phyloP scores from a whole-genome alignment of 2,113 vertebrate species.

The Amphilophus citrinellus region DNA sequence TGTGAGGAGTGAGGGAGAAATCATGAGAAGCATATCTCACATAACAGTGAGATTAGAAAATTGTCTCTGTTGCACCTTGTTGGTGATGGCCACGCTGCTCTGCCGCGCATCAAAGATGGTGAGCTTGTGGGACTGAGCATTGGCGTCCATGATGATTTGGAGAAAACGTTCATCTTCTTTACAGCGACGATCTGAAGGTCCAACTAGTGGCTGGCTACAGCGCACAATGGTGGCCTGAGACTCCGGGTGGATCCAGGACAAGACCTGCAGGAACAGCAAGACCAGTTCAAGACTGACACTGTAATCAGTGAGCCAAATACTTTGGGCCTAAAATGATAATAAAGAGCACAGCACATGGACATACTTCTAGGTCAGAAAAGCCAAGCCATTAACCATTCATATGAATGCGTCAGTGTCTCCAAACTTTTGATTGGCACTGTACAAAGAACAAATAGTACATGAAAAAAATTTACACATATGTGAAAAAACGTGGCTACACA shows the following conservation, averaged over 20 bases:
- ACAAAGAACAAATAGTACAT: too few relatives aligned
- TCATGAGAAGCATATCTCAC: fast-evolving
- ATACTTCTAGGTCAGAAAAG: not conserved
- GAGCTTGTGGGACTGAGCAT: slow-evolving; percentile 97
- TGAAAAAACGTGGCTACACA: too few relatives aligned
- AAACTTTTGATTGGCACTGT: too few relatives aligned
- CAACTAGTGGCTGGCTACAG: slow-evolving; percentile 93
- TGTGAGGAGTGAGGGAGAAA: not conserved
- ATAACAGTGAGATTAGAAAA: not conserved
- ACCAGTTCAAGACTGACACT: not conserved
- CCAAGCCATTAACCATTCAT: too few relatives aligned
- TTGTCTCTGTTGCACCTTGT: slow-evolving; percentile 83
- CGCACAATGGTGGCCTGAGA: slow-evolving; percentile 94
- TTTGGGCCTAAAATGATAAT: not conserved
- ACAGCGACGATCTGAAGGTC: slow-evolving; percentile 91
- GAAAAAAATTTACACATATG: too few relatives aligned
- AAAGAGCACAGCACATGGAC: not conserved
- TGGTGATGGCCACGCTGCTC: slow-evolving; percentile 89
- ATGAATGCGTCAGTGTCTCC: too few relatives aligned
- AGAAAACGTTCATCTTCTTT: slow-evolving; percentile 97
- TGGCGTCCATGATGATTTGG: slow-evolving; percentile 97
- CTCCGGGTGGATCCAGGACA: slow-evolving; percentile 98
- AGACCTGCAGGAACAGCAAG: slow-evolving; percentile 78
- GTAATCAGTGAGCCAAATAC: not conserved
- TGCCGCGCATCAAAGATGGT: slow-evolving; percentile 95